Evolutionary conservation across 2,797 vertebrate genomes (phyloP), one percentile per base, ranked within the genome.

Genomic region (Sarcophilus harrisii): DNA sequence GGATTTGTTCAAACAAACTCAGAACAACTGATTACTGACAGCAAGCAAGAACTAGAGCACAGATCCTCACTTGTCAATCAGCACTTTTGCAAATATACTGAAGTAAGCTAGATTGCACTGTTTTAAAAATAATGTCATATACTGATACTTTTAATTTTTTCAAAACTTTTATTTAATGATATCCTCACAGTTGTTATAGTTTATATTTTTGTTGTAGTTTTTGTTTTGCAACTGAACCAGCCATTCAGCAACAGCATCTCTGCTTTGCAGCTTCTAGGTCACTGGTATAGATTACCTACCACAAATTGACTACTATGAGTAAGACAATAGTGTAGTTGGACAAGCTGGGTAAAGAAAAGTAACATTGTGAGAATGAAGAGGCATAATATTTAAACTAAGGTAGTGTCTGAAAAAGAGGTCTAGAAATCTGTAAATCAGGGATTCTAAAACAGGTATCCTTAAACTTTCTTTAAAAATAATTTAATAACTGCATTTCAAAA

Each of bases 231-330:
- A 62, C 6, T 90, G 90, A 38, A 13, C 8, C 28, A 58, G 52
- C 90, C 5, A 57, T 93, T 87, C 59, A 91, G 8, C 32, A 2
- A 0, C 91, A 73, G 8, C 38, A 32, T 58, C 93, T 60, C 45
- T 55, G 92, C 58, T 45, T 90, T 96, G 11, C 54, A 29, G 66
- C 73, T 94, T 32, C 55, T 92, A 93, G 91, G 94, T 90, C 57
- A 3, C 30, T 87, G 93, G 91, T 95, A 91, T 96, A 92, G 92
- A 90, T 95, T 90, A 95, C 54, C 28, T 90, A 95, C 54, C 28
- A 60, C 95, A 55, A 97, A 95, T 90, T 95, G 94, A 54, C 62
- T n/a, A 95, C 92, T 96, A 38, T 49, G 32, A 29, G 32, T 93
- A 95, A 95, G 90, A 90, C 73, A 90, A n/a, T n/a, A n/a, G 30